A percentile compares a stretch with the other conserved stretches of the same genome.
Conservation (phyloP, 2,113 vertebrate genomes). For the Fregata magnificens region DNA sequence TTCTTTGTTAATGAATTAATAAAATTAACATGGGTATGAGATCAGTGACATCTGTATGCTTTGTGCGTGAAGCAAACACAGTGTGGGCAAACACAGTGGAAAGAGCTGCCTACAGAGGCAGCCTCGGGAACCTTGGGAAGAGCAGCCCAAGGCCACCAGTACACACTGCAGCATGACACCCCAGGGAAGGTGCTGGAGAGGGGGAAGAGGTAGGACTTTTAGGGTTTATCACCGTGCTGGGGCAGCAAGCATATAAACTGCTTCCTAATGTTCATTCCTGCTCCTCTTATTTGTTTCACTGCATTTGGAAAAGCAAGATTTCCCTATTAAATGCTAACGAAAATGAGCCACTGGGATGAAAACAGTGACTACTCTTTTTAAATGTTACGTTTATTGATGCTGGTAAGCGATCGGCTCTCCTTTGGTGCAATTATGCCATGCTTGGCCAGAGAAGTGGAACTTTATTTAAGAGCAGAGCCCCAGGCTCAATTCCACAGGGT, state of each 20-base stretch:
- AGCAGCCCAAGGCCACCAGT: neutral
- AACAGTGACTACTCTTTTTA: neutral
- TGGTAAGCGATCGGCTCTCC: neutral
- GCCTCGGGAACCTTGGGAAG: accelerated
- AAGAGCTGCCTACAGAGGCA: neutral
- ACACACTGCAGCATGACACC: neutral
- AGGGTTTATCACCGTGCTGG: neutral
- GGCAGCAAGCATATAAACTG: neutral
- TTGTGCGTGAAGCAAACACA: neutral
- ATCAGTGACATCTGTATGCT: neutral
- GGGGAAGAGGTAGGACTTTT: neutral
- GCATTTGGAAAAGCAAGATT: neutral
- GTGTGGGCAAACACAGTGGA: neutral
- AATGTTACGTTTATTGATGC: neutral
- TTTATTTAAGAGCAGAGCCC: neutral
- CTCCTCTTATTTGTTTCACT: neutral
- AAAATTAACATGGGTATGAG: neutral
- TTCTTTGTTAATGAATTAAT: neutral
- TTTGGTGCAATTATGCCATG: neutral
- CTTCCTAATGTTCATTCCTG: neutral
- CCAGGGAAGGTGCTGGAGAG: accelerated
- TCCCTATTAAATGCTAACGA: neutral
- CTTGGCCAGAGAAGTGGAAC: neutral
- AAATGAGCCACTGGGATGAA: neutral
- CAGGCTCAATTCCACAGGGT: neutral